Conservation (phyloP, 2,797 vertebrate genomes). For the Myripristis jacobus region DNA sequence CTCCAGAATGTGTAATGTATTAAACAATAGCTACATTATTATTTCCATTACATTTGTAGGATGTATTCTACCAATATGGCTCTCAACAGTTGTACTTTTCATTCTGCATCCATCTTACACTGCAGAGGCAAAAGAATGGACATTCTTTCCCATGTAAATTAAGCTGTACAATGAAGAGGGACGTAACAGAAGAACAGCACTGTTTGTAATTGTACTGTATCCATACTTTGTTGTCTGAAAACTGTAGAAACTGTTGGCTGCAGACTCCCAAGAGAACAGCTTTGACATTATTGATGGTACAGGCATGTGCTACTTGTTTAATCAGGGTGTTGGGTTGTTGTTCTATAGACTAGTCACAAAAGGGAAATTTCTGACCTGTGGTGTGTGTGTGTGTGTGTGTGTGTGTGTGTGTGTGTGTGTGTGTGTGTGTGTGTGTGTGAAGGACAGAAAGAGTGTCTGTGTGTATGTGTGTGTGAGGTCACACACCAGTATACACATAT, state of each 20-base stretch:
- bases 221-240: constrained; percentile 63
- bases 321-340: constrained; percentile 55
- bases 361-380: constrained; percentile 32
- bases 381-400: constrained; percentile 39
- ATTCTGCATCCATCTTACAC: constrained; percentile 37
- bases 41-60: constrained; percentile 50
- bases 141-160: constrained; percentile 65
- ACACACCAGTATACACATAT: constrained; percentile 43
- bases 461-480: constrained; percentile 38
- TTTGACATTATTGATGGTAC: constrained; percentile 59
- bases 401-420: constrained; percentile 28
- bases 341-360: constrained; percentile 58
- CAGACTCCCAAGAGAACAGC: constrained; percentile 51
- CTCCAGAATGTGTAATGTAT: constrained; percentile 57
- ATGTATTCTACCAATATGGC: constrained; percentile 41
- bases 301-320: constrained; percentile 61
- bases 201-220: constrained; percentile 68
- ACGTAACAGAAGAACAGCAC: constrained; percentile 54
- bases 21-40: constrained; percentile 42
- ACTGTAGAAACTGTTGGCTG: constrained; percentile 41
- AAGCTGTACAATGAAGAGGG: constrained; percentile 58
- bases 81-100: constrained; percentile 52
- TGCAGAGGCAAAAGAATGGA: constrained; percentile 38
- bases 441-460: background rate
- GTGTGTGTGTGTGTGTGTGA: constrained; percentile 11